Evolutionary conservation across 2,888 invertebrate species (phyloP).

Genomic region (Bursaphelenchus okinawaensis): DNA sequence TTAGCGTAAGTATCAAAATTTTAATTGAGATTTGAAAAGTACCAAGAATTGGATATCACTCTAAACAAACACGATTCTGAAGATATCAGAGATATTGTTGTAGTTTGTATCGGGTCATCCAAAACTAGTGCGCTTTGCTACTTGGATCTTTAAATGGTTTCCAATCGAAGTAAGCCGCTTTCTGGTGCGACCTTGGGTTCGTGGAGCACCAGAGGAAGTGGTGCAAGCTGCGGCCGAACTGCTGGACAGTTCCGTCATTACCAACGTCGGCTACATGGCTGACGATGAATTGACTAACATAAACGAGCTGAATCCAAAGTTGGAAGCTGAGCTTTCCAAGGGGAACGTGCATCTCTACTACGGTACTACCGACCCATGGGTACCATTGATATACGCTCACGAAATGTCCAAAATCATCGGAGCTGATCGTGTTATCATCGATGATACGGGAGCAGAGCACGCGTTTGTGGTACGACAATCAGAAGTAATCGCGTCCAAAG

Average conservation of each 20-base stretch:
- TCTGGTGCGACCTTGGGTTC: constrained; percentile 7
- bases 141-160: constrained; percentile 16
- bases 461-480: constrained; percentile 45
- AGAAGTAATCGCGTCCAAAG: constrained; percentile 36
- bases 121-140: constrained; percentile 7
- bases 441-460: constrained; percentile 40
- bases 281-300: constrained; percentile 22
- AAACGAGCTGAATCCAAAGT: constrained; percentile 21
- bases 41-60: too few relatives aligned
- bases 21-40: background rate
- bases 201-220: constrained; percentile 24
- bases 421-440: constrained; percentile 33
- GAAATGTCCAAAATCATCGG: constrained; percentile 31
- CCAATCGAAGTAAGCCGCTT: constrained; percentile 18
- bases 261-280: constrained; percentile 25
- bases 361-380: constrained; percentile 20
- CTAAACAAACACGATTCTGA: background rate
- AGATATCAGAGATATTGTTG: constrained; percentile 1
- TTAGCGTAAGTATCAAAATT: constrained; percentile 29
- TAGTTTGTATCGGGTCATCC: constrained; percentile 27
- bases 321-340: background rate
- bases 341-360: constrained; percentile 22
- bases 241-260: constrained; percentile 15
- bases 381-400: constrained; percentile 36
- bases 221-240: constrained; percentile 23